These are phyloP conservation scores for Synanthedon tipuliformis DNA, from an alignment of 2,888 invertebrate genomes.

Conservation along the genomic window DNA sequence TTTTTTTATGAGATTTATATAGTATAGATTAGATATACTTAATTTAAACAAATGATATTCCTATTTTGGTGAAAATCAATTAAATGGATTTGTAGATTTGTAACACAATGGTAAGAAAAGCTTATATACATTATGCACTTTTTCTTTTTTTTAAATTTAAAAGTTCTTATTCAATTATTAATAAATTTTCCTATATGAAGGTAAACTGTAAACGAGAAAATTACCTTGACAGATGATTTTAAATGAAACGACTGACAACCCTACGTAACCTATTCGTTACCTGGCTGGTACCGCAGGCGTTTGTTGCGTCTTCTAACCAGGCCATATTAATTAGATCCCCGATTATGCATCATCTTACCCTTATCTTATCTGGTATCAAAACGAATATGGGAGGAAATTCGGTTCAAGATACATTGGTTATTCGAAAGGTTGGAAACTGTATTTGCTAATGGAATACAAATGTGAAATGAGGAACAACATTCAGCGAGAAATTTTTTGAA, in stretches of 20 bases:
- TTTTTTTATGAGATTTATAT: no score
- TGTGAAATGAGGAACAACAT: constrained; percentile 52
- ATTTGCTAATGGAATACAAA: constrained; percentile 66
- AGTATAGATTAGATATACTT: no score
- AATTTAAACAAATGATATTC: no score
- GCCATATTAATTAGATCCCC: constrained; percentile 43
- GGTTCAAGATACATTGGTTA: constrained; percentile 30
- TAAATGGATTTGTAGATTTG: no score
- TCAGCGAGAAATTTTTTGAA: constrained; percentile 27
- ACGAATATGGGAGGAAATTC: constrained; percentile 15
- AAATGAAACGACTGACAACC: constrained; percentile 19
- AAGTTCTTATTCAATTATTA: no score
- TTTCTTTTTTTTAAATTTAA: no score
- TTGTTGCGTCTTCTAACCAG: constrained; percentile 50
- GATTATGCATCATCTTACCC: constrained; percentile 41
- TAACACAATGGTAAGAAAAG: no score
- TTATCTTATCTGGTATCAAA: constrained; percentile 31
- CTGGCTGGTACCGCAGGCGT: constrained; percentile 59
- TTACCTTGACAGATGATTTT: no score
- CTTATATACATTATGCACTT: no score
- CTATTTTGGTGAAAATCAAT: no score
- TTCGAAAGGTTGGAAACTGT: constrained; percentile 42
- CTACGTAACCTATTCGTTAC: constrained; percentile 36
- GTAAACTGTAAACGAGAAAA: no score
- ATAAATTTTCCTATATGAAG: no score